phyloP scores from a whole-genome alignment of 2,888 invertebrate species.

The Busseola fusca region DNA sequence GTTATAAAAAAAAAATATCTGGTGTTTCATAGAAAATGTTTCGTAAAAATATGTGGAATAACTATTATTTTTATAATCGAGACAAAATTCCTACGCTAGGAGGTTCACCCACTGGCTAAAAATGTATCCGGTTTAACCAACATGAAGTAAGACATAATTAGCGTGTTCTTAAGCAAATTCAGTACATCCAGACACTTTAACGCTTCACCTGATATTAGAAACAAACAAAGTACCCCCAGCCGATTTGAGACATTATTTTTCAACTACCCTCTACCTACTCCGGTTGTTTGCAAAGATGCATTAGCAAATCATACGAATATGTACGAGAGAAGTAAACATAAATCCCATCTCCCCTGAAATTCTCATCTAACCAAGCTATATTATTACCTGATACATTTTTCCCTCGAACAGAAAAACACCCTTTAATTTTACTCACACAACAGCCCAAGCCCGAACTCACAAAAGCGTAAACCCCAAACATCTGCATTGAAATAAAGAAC shows the following conservation, averaged over 20 bases:
- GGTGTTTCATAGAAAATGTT: too few species aligned
- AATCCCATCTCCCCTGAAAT: slow-evolving; percentile 74
- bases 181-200: not conserved
- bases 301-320: slow-evolving; percentile 70
- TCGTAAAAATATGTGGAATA: too few species aligned
- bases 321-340: slow-evolving; percentile 69
- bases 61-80: too few species aligned
- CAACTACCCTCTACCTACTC: slow-evolving; percentile 46
- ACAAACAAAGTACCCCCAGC: slow-evolving; percentile 35
- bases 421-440: slow-evolving; percentile 79
- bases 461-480: slow-evolving; percentile 29
- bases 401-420: slow-evolving; percentile 79
- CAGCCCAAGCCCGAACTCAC: slow-evolving; percentile 26
- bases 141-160: not conserved
- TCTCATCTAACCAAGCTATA: slow-evolving; percentile 76
- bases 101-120: too few species aligned
- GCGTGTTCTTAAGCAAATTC: not conserved
- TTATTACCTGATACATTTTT: slow-evolving; percentile 82
- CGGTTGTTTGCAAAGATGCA: slow-evolving; percentile 67
- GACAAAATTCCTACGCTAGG: too few species aligned
- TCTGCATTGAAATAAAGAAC: slow-evolving; percentile 10
- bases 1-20: too few species aligned
- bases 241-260: slow-evolving; percentile 36
- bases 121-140: too few species aligned
- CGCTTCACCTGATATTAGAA: slow-evolving; percentile 41